Evolutionary conservation across 2,113 vertebrate genomes (phyloP), one percentile per base, ranked within the genome.

Genomic region (Eclectus roratus): DNA sequence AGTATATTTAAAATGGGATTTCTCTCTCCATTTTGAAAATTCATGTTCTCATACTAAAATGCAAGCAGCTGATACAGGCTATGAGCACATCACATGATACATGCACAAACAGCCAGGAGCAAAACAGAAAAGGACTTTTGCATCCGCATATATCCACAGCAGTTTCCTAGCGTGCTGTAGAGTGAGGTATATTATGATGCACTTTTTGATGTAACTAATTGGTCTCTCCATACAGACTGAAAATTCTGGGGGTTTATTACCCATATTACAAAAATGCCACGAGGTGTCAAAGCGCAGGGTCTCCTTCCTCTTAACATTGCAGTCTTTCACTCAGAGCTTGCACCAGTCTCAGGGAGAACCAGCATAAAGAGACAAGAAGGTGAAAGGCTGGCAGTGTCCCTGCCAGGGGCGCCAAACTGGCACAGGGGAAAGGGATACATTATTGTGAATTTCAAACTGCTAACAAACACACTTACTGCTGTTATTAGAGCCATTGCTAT

Each of bases 1-100:
- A 83, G 74, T 78, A 31, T 87, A 91, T 96, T 97, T 91, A 60
- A 94, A 95, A 85, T 24, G 3, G 8, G 17, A 81, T 83, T 97
- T 92, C 63, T 93, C 11, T 73, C 86, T 94, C 78, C 64, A 37
- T 78, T 81, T 82, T 90, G 78, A 92, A 96, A 95, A 95, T 39
- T 84, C 88, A 68, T 7, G 1, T 93, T 96, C 83, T 86, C 77
- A 53, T 49, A 88, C 78, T 73, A 93, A 92, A 84, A 91, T 6
- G 6, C 8, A 91, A 66, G 60, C 86, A 95, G 91, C 43, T 89
- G 85, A 47, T 14, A 20, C 0, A 53, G 46, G 37, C 41, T 49
- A 13, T 21, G 39, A 80, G 72, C 53, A 55, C 41, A 28, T 60
- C 52, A 49, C 10, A 9, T 39, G 65, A 41, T 60, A 68, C 25